phyloP scores from a whole-genome alignment of 2,797 vertebrate genomes.

The Cyclura pinguis region DNA sequence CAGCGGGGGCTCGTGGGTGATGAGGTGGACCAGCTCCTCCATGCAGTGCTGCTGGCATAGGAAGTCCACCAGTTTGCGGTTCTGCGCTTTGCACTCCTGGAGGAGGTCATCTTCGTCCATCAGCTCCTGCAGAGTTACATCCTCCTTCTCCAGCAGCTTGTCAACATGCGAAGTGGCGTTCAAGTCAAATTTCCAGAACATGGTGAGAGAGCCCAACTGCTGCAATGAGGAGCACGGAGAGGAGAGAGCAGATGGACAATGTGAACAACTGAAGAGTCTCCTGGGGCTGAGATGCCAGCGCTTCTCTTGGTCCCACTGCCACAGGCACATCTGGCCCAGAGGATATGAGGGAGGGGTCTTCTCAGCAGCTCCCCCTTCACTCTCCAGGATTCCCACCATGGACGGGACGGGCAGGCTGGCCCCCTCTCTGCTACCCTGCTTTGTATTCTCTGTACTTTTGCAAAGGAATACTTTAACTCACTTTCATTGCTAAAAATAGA shows the following conservation, averaged over 20 bases:
- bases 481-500: no score
- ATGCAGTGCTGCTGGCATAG: slow-evolving; percentile 94
- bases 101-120: slow-evolving; percentile 98
- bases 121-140: slow-evolving; percentile 92
- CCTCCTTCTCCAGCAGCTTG: slow-evolving; percentile 96
- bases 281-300: no score
- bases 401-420: no score
- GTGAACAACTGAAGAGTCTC: no score
- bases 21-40: slow-evolving; percentile 93
- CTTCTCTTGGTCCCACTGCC: no score
- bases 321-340: no score
- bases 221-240: slow-evolving; percentile 50
- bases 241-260: rapidly evolving
- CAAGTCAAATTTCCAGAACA: slow-evolving; percentile 99
- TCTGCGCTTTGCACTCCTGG: slow-evolving; percentile 98
- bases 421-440: no score
- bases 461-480: no score
- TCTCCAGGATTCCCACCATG: no score
- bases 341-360: no score
- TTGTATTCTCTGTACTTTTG: no score
- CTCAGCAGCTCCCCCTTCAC: no score
- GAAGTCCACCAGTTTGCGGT: slow-evolving; percentile 93
- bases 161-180: slow-evolving; percentile 97
- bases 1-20: slow-evolving; percentile 91
- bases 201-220: slow-evolving; percentile 85